Percentiles rank a stretch among this genome's conserved stretches.
Evolutionary conservation across 2,888 invertebrate genomes (phyloP).

Genomic region (Ormyrus rosae): DNA sequence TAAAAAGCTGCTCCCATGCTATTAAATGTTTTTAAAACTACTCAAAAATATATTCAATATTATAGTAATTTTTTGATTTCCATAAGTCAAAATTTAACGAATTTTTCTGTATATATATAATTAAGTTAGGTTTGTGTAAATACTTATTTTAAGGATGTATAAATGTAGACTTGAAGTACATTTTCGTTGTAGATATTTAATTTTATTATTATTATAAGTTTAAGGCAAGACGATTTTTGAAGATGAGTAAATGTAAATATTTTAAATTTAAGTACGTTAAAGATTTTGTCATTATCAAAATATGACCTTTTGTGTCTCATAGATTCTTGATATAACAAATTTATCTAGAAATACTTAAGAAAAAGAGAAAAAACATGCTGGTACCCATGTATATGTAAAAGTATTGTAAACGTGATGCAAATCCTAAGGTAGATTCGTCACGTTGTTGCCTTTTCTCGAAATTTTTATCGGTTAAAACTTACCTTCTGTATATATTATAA

Average conservation of each 20-base stretch:
- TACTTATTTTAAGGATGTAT: conserved; percentile 41
- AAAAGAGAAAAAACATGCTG: conserved; percentile 7
- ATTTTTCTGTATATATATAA: conserved; percentile 52
- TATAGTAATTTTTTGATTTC: conserved; percentile 4
- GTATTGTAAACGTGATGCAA: conserved; percentile 11
- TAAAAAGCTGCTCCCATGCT: not conserved
- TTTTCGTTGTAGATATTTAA: conserved; percentile 9
- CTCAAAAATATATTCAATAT: not conserved
- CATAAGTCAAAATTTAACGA: conserved; percentile 19
- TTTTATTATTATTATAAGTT: conserved; percentile 31
- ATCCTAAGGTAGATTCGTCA: conserved; percentile 37
- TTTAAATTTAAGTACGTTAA: conserved; percentile 6
- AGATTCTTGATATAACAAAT: conserved; percentile 30
- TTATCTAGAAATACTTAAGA: conserved; percentile 22
- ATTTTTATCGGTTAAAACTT: conserved; percentile 30
- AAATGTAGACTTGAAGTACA: conserved; percentile 48
- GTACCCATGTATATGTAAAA: conserved; percentile 16
- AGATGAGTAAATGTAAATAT: conserved; percentile 47
- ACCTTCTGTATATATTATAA: conserved; percentile 35
- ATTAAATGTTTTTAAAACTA: conserved; percentile 4
- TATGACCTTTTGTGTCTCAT: conserved; percentile 11
- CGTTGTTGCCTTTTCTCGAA: conserved; percentile 55
- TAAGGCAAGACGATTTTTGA: conserved; percentile 23
- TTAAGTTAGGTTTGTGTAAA: conserved; percentile 36
- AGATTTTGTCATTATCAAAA: conserved; percentile 17